Percentiles rank a stretch among this genome's conserved stretches.
Conservation (phyloP, 2,113 vertebrate genomes). For the Mirounga angustirostris region DNA sequence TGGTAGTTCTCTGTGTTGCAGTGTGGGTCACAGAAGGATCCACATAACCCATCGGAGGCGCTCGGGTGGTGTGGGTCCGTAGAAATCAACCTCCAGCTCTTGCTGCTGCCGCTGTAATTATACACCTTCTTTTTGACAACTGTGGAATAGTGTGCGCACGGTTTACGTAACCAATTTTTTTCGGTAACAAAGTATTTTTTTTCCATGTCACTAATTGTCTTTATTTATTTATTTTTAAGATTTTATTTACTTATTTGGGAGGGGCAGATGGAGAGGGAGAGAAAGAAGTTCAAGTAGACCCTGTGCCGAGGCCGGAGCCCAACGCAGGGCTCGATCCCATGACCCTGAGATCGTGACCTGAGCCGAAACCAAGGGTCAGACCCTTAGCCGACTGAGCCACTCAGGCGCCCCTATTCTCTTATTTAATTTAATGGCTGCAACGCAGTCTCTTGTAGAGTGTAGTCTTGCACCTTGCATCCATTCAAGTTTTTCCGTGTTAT, state of each 20-base stretch:
- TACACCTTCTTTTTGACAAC: background rate
- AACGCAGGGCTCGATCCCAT: background rate
- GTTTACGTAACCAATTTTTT: background rate
- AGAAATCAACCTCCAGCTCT: background rate
- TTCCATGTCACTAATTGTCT: background rate
- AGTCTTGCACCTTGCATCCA: background rate
- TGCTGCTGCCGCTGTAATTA: too few relatives aligned
- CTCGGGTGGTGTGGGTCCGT: rapidly evolving
- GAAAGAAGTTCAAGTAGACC: background rate
- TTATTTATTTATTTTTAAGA: background rate
- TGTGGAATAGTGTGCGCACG: background rate
- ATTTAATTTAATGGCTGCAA: background rate
- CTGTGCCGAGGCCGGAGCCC: background rate
- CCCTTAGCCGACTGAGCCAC: background rate
- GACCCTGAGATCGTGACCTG: background rate
- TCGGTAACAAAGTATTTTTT: background rate
- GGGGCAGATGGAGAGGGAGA: background rate
- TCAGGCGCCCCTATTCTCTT: background rate
- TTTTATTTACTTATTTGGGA: background rate
- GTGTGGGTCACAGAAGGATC: background rate
- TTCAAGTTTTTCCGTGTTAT: background rate
- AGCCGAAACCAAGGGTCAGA: background rate
- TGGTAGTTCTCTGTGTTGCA: background rate
- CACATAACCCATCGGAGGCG: background rate
- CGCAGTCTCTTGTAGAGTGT: background rate